Evolutionary conservation across 2,888 invertebrate genomes (phyloP).

Genomic region (Pyrochroa serraticornis): DNA sequence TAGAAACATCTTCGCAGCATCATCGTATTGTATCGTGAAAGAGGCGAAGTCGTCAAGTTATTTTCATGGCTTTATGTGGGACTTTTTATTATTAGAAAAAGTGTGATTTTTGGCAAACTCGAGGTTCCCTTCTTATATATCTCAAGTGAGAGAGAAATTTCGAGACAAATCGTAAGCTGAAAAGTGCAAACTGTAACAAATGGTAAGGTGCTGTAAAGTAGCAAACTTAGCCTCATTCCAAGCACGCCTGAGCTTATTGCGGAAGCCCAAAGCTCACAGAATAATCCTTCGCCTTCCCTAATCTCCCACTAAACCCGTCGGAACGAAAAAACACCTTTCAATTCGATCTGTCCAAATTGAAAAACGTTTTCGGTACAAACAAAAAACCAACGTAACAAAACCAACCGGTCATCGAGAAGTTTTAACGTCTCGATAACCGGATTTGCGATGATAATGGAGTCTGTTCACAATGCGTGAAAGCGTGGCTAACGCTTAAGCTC

Average conservation of each 20-base stretch:
- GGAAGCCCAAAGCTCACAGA: constrained; percentile 49
- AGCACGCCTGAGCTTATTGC: constrained; percentile 51
- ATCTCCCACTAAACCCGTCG: constrained; percentile 19
- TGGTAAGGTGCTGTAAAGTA: constrained; percentile 47
- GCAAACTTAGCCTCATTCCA: constrained; percentile 53
- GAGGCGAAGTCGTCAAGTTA: background rate
- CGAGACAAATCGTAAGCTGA: constrained; percentile 39
- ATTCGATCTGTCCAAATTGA: constrained; percentile 12
- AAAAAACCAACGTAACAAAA: no score
- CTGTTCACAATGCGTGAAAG: constrained; percentile 45
- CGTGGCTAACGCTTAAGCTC: constrained; percentile 31
- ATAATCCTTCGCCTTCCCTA: constrained; percentile 37
- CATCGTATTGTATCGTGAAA: background rate
- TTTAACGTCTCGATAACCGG: background rate
- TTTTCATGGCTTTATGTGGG: no score
- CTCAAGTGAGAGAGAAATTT: constrained; percentile 2
- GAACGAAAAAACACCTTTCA: constrained; percentile 21
- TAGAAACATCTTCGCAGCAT: background rate
- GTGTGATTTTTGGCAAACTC: background rate
- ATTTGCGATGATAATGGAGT: constrained; percentile 24
- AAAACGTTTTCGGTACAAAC: constrained; percentile 10
- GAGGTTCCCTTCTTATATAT: background rate
- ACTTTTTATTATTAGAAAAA: constrained; percentile 1
- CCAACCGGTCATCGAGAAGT: no score
- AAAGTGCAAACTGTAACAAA: constrained; percentile 44